Evolutionary conservation across 2,888 invertebrate genomes (phyloP).

Genomic region (Stomorhina lunata): DNA sequence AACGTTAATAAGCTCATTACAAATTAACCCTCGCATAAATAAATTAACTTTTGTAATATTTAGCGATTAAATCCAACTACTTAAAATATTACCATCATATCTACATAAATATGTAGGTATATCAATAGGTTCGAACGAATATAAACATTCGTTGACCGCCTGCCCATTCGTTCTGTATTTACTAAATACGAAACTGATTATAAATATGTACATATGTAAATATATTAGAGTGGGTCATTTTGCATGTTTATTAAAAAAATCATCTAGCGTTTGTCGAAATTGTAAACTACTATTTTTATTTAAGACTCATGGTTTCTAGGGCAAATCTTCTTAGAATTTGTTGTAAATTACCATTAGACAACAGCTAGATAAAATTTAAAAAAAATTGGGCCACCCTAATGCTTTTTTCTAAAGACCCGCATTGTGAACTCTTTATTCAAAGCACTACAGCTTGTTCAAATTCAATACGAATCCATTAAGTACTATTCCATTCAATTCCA

Average conservation of each 20-base stretch:
- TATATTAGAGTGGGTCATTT: too few species aligned
- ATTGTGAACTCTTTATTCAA: slow-evolving; percentile 14
- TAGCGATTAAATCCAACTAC: slow-evolving; percentile 41
- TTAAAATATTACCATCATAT: too few species aligned
- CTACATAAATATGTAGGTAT: neutral
- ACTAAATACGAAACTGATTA: neutral
- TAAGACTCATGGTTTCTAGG: too few species aligned
- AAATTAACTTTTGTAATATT: slow-evolving; percentile 29
- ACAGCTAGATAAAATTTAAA: too few species aligned
- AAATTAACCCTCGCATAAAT: slow-evolving; percentile 30
- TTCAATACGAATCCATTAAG: neutral
- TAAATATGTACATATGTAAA: too few species aligned
- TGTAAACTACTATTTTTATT: too few species aligned
- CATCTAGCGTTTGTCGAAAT: too few species aligned
- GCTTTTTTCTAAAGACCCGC: slow-evolving; percentile 25
- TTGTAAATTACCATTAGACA: too few species aligned
- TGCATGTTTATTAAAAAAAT: too few species aligned
- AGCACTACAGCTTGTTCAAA: neutral
- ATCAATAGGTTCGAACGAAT: neutral
- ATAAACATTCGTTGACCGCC: slow-evolving; percentile 1
- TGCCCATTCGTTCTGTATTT: neutral
- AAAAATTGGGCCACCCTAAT: too few species aligned
- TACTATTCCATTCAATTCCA: slow-evolving; percentile 21
- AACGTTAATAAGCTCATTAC: too few species aligned
- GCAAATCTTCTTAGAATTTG: too few species aligned